Base-by-base conservation (phyloP, 2,113 vertebrate genomes). In the Xerus inauris region DNA sequence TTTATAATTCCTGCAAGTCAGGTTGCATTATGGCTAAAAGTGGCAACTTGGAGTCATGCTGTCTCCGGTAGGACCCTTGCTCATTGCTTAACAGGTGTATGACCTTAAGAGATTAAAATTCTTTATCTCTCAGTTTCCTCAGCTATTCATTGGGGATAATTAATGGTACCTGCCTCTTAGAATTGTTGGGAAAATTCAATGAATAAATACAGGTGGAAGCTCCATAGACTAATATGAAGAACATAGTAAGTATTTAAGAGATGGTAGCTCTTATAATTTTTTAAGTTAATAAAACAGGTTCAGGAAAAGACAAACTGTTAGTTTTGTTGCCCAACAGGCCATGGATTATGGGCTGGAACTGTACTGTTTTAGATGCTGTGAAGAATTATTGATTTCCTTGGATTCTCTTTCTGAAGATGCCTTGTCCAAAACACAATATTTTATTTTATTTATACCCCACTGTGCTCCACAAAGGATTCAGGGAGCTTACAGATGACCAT, bases 391-490 rank as follows among this genome's bases (percentile, higher is more conserved):
- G 80, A 90, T 88, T 72, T 91, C 45, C 26, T 69, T 73, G 38
- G 76, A 19, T 24, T 91, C 28, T 83, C 71, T 82, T 88, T 80
- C 73, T 79, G 32, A 85, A 64, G 77, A 73, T 82, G 45, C 51
- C 85, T 38, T 77, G 59, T 87, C 72, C 19, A 84, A 89, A 64
- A 26, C 49, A 92, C n/a, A 84, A 5, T 94, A 92, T 94, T 97
- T 95, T 95, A 86, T 75, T 97, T 97, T 94, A 97, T 95, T 97
- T 91, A 82, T 85, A 93, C n/a, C 30, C 38, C 73, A 64, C 38
- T 93, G 62, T 96, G 81, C 81, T 94, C 76, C 76, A 82, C 49
- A 87, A 77, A 75, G 72, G 88, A 85, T 89, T 94, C 49, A 87
- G 62, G 49, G 54, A 86, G 77, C 79, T 94, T 94, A 93, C 32